Conservation (phyloP, 2,113 vertebrate species). For the Crypturellus undulatus region DNA sequence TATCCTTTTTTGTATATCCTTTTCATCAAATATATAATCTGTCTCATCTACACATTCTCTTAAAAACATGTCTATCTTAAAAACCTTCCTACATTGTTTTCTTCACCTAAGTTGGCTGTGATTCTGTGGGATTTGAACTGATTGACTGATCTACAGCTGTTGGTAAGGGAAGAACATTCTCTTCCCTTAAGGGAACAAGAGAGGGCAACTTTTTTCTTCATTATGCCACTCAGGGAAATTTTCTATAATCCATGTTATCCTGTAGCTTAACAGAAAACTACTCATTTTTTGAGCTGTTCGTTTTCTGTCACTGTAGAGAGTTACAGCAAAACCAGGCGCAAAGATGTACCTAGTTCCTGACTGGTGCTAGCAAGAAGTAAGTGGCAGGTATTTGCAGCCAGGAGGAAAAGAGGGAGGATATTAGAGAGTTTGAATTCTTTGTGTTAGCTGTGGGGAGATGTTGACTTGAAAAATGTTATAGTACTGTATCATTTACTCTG, state of each 20-base stretch:
- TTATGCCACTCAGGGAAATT: background rate
- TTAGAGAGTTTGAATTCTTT: background rate
- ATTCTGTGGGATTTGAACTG: background rate
- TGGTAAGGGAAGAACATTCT: background rate
- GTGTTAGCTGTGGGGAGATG: background rate
- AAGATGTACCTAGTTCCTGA: background rate
- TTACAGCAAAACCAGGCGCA: background rate
- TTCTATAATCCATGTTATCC: background rate
- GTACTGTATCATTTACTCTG: background rate
- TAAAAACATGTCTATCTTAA: background rate
- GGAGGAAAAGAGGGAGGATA: background rate
- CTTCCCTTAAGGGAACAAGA: background rate
- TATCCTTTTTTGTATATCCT: background rate
- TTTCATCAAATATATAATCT: background rate
- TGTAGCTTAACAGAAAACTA: background rate
- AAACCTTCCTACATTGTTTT: background rate
- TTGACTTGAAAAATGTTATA: background rate
- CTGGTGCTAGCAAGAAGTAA: background rate
- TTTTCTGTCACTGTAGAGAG: background rate
- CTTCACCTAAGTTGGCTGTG: background rate
- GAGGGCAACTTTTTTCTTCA: background rate
- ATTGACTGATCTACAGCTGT: background rate
- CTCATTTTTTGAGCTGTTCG: background rate
- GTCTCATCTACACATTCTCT: background rate
- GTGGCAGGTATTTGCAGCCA: background rate